phyloP scores from a whole-genome alignment of 2,113 vertebrate species.

The Pelmatolapia mariae region DNA sequence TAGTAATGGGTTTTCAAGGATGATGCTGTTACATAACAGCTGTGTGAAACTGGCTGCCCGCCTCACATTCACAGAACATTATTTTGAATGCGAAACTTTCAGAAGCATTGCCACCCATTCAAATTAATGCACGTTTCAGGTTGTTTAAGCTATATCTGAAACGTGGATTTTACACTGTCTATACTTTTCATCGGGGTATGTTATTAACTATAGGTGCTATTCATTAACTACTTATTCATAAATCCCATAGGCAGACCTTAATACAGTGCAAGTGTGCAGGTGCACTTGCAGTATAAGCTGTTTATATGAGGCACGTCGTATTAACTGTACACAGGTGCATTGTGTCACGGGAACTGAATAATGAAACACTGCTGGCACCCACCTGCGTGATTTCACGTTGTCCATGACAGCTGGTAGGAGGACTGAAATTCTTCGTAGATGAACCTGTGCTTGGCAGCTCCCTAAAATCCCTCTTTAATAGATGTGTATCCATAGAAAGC shows the following conservation, averaged over 20 bases:
- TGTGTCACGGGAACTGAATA: not conserved
- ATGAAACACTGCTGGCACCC: conserved; percentile 2
- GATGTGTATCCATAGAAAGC: conserved; percentile 50
- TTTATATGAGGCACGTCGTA: not conserved
- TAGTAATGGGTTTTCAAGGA: not conserved
- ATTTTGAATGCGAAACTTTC: not conserved
- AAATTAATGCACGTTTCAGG: not conserved
- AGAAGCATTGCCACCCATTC: not conserved
- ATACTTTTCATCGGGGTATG: not conserved
- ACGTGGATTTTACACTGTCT: not conserved
- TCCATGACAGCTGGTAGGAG: conserved; percentile 62
- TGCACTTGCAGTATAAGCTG: not conserved
- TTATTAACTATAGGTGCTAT: not conserved
- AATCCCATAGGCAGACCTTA: not conserved
- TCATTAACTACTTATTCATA: not conserved
- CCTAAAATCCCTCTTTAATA: conserved; percentile 37
- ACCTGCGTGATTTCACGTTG: conserved; percentile 71
- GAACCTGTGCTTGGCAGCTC: conserved; percentile 35
- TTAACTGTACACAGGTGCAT: not conserved
- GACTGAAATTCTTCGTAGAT: conserved; percentile 19
- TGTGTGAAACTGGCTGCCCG: not conserved
- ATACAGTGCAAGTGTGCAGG: not conserved
- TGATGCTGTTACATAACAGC: conserved; percentile 1
- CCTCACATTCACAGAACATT: not conserved
- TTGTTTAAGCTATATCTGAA: not conserved